Evolutionary conservation across 2,888 invertebrate genomes (phyloP).

Genomic region (Callosobruchus maculatus): DNA sequence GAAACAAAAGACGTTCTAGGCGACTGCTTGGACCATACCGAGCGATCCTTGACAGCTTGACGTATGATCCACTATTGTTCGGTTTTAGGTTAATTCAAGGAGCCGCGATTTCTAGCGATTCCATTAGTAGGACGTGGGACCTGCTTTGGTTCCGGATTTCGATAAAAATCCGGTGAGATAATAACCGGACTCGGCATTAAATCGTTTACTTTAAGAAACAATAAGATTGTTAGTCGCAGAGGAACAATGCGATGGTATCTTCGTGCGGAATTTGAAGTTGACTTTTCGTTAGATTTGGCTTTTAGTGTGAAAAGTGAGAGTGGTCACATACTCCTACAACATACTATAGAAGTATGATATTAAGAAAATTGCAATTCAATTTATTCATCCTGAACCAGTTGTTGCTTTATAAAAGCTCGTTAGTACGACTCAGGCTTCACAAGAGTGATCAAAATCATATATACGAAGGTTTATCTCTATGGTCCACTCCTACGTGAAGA

Average conservation of each 20-base stretch:
- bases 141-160: conserved; percentile 29
- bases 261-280: too few species aligned
- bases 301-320: too few species aligned
- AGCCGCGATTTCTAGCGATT: conserved; percentile 36
- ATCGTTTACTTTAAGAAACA: neutral
- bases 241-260: neutral
- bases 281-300: too few species aligned
- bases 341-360: too few species aligned
- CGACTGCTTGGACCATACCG: conserved; percentile 18
- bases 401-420: too few species aligned
- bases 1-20: conserved; percentile 12
- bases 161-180: conserved; percentile 6
- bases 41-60: conserved; percentile 31
- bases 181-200: neutral
- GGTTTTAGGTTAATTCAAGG: conserved; percentile 35
- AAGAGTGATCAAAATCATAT: too few species aligned
- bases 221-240: neutral
- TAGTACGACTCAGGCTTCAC: too few species aligned
- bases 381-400: too few species aligned
- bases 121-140: conserved; percentile 37
- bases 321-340: too few species aligned
- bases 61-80: conserved; percentile 37
- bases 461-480: too few species aligned
- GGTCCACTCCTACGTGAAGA: too few species aligned
- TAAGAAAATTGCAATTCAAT: too few species aligned